Evolutionary conservation across 1,140 invertebrate genomes (phyloP).

Genomic region (Rhopalosiphum padi): DNA sequence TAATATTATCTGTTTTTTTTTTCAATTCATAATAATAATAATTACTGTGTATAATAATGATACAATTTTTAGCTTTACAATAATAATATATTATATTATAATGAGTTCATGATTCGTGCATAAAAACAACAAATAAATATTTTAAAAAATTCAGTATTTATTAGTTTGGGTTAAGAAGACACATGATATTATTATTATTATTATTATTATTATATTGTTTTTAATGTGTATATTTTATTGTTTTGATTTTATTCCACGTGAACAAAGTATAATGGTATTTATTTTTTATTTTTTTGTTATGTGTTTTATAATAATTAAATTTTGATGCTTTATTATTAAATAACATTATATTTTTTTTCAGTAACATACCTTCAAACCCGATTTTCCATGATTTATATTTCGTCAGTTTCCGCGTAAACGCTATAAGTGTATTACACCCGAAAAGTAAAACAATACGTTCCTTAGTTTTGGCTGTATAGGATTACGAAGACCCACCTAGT

Average conservation of each 20-base stretch:
- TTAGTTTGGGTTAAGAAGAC: conserved; percentile 29
- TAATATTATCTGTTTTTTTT: conserved; percentile 3
- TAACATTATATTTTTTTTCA: not conserved
- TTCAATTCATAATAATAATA: not conserved
- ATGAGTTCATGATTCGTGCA: not conserved
- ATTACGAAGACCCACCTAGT: conserved; percentile 25
- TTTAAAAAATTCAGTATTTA: conserved; percentile 49
- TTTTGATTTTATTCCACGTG: conserved; percentile 54
- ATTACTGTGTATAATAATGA: not conserved
- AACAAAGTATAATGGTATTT: conserved; percentile 50
- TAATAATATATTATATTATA: not conserved
- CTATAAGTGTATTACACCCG: not conserved
- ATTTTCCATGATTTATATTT: too few species aligned
- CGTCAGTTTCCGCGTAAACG: not conserved
- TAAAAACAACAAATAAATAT: not conserved
- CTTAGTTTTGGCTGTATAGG: not conserved
- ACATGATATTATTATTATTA: not conserved
- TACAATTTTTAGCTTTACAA: not conserved
- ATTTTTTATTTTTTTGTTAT: conserved; percentile 18
- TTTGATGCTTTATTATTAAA: conserved; percentile 24
- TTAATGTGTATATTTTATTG: conserved; percentile 47
- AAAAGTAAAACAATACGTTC: not conserved
- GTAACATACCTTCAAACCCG: not conserved
- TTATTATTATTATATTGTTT: conserved; percentile 10
- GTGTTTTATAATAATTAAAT: conserved; percentile 31